These are phyloP conservation scores for Patella caerulea DNA, from an alignment of 2,888 invertebrate genomes.

Conservation along the genomic window DNA sequence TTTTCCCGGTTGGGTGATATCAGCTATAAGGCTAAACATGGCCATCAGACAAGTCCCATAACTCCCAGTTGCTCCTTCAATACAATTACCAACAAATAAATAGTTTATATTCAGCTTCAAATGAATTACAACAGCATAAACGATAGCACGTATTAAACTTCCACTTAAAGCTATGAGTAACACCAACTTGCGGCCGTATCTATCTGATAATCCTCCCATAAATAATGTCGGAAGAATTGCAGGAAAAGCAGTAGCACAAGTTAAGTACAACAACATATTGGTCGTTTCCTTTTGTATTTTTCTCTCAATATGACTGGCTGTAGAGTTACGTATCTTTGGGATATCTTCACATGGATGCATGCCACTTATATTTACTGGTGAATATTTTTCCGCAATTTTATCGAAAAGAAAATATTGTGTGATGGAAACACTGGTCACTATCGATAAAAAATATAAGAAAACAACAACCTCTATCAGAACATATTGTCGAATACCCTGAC, in stretches of 20 bases:
- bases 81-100: slow-evolving; percentile 29
- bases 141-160: slow-evolving; percentile 31
- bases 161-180: slow-evolving; percentile 34
- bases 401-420: slow-evolving; percentile 13
- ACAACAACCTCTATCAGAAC: slow-evolving; percentile 7
- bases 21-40: slow-evolving; percentile 40
- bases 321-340: slow-evolving; percentile 8
- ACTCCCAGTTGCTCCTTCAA: slow-evolving; percentile 38
- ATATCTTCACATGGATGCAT: slow-evolving; percentile 13
- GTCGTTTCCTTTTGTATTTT: slow-evolving; percentile 26
- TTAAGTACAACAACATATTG: slow-evolving; percentile 20
- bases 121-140: slow-evolving; percentile 31
- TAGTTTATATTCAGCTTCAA: slow-evolving; percentile 16
- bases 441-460: slow-evolving; percentile 2
- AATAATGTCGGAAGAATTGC: slow-evolving; percentile 35
- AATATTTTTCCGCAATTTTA: slow-evolving; percentile 12
- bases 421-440: slow-evolving; percentile 6
- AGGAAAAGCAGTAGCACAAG: slow-evolving; percentile 25
- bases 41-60: slow-evolving; percentile 40
- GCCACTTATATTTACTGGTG: slow-evolving; percentile 12
- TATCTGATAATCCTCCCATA: slow-evolving; percentile 35
- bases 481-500: slow-evolving; percentile 8
- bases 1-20: slow-evolving; percentile 38
- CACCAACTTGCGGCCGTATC: slow-evolving; percentile 35
- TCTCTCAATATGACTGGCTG: slow-evolving; percentile 2